Percentiles rank a stretch among this genome's conserved stretches.
Evolutionary conservation across 2,113 vertebrate genomes (phyloP).

Genomic region (Eclectus roratus): DNA sequence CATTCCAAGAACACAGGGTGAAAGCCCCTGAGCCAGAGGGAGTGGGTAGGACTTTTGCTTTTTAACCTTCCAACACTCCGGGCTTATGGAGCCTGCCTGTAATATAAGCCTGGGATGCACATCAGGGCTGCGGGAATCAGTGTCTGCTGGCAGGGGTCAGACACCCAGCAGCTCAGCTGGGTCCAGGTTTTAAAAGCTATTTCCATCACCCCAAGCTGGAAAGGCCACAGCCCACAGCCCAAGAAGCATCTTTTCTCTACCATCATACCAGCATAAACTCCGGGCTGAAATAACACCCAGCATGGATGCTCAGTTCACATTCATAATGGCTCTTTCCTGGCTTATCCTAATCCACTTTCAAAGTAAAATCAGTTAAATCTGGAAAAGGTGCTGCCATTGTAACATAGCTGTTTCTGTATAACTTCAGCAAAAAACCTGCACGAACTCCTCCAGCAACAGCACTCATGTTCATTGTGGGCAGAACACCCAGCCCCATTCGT

Average conservation of each 20-base stretch:
- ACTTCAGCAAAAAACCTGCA: background rate
- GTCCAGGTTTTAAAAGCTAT: background rate
- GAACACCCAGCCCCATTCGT: background rate
- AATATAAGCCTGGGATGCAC: fast-evolving
- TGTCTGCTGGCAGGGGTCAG: background rate
- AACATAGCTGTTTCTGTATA: background rate
- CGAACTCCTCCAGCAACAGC: background rate
- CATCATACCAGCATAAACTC: background rate
- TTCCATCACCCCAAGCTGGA: background rate
- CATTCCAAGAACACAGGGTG: background rate
- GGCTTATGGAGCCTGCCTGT: background rate
- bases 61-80: background rate
- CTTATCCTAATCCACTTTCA: fast-evolving
- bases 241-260: background rate
- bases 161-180: background rate
- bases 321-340: background rate
- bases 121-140: fast-evolving
- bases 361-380: background rate
- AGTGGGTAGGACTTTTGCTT: background rate
- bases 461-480: fast-evolving
- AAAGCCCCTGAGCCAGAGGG: background rate
- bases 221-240: background rate
- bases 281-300: fast-evolving
- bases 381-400: background rate
- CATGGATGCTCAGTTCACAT: fast-evolving